Conservation (phyloP, 1,140 invertebrate genomes). For the Dendroctonus valens region DNA sequence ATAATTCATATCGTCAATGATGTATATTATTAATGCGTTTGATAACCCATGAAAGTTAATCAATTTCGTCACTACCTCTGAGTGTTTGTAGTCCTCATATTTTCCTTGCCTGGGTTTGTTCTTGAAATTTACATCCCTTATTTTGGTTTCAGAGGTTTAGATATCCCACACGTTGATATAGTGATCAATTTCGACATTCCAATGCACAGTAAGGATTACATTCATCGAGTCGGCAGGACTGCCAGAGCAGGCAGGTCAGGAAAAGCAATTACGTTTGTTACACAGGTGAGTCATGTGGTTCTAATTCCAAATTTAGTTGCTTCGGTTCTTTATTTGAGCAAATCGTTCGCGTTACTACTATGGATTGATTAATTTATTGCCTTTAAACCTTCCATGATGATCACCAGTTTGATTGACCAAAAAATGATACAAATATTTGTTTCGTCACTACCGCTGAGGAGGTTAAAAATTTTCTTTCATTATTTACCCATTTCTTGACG, state of each 20-base stretch:
- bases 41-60: slow-evolving; percentile 22
- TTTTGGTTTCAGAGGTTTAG: slow-evolving; percentile 73
- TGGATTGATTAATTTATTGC: too few relatives aligned
- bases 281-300: slow-evolving; percentile 57
- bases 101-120: neutral
- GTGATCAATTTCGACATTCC: slow-evolving; percentile 98
- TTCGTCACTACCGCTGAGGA: slow-evolving; percentile 36
- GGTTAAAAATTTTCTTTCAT: neutral
- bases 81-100: neutral
- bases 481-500: neutral
- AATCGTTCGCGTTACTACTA: too few relatives aligned
- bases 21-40: slow-evolving; percentile 7
- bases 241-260: slow-evolving; percentile 89
- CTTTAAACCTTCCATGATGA: slow-evolving; percentile 29
- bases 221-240: slow-evolving; percentile 94
- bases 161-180: slow-evolving; percentile 97
- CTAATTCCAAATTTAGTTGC: slow-evolving; percentile 5
- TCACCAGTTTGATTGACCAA: slow-evolving; percentile 22
- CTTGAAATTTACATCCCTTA: neutral
- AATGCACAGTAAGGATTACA: slow-evolving; percentile 93
- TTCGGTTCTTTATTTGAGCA: slow-evolving; percentile 3
- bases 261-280: slow-evolving; percentile 81
- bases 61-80: slow-evolving; percentile 41
- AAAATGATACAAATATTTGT: slow-evolving; percentile 24
- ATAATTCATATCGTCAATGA: neutral